phyloP scores from a whole-genome alignment of 1,140 invertebrate genomes.

The Drosophila arawakana region DNA sequence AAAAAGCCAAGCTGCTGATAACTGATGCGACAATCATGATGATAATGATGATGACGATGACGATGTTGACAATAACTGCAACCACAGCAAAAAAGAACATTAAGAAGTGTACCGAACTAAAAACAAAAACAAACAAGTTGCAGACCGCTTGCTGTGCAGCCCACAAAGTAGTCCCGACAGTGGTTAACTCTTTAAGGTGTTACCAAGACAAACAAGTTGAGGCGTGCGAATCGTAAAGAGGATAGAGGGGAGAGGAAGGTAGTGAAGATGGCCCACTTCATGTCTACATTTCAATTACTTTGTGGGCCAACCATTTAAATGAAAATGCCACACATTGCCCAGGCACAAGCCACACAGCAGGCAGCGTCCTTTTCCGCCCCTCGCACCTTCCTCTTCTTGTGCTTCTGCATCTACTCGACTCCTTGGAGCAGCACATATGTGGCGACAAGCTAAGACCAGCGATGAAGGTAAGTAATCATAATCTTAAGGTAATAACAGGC shows the following conservation, averaged over 20 bases:
- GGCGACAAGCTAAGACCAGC: conserved; percentile 17
- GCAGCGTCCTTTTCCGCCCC: conserved; percentile 24
- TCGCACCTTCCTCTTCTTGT: neutral
- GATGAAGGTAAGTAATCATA: conserved; percentile 72
- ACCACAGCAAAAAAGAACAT: conserved; percentile 18
- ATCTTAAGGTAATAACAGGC: conserved; percentile 82
- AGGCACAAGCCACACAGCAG: conserved; percentile 64
- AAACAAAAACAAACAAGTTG: conserved; percentile 44
- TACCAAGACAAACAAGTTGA: conserved; percentile 76
- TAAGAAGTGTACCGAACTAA: conserved; percentile 17
- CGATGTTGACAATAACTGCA: conserved; percentile 11
- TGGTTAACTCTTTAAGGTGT: conserved; percentile 77
- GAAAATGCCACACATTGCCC: conserved; percentile 79
- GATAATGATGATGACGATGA: conserved; percentile 36
- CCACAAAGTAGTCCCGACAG: conserved; percentile 37
- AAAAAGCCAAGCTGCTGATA: conserved; percentile 47
- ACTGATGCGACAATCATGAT: conserved; percentile 43
- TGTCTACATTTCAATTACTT: conserved; percentile 79
- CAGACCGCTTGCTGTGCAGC: conserved; percentile 68
- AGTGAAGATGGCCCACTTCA: conserved; percentile 40
- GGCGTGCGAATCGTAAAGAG: conserved; percentile 6
- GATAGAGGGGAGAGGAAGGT: neutral
- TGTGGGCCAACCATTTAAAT: conserved; percentile 79
- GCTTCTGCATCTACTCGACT: conserved; percentile 2
- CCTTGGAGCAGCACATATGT: conserved; percentile 38